Conservation (phyloP, 2,113 vertebrate genomes). For the Peromyscus californicus region DNA sequence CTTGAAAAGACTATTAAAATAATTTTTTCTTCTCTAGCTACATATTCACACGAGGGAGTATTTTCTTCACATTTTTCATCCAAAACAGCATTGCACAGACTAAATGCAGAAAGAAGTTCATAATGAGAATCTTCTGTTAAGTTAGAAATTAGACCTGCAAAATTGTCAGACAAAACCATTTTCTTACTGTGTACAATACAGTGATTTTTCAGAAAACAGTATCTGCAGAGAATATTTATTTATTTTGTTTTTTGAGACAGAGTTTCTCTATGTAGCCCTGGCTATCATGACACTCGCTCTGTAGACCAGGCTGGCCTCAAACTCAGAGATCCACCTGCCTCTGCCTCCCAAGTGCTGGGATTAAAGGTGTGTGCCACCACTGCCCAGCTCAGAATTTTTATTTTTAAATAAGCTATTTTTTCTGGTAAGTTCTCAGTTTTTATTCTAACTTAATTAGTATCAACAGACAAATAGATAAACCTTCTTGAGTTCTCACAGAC, state of each 20-base stretch:
- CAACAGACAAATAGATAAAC: neutral
- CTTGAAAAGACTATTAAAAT: slow-evolving; percentile 13
- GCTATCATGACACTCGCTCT: neutral
- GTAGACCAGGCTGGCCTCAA: neutral
- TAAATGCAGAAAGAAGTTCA: neutral
- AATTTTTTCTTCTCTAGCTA: slow-evolving; percentile 24
- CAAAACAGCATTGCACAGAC: neutral
- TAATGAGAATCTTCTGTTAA: slow-evolving; percentile 33
- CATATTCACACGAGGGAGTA: neutral
- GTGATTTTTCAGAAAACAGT: slow-evolving; percentile 47
- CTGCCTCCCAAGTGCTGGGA: neutral
- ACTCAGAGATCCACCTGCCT: neutral
- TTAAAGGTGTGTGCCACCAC: neutral
- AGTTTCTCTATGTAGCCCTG: neutral
- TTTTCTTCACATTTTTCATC: slow-evolving; percentile 41
- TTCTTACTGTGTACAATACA: slow-evolving; percentile 32
- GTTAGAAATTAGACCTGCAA: slow-evolving; percentile 37
- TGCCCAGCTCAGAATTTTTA: neutral
- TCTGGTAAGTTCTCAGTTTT: slow-evolving; percentile 64
- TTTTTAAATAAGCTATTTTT: slow-evolving; percentile 53
- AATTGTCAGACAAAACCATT: slow-evolving; percentile 28
- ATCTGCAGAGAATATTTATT: slow-evolving; percentile 34
- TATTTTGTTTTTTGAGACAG: neutral
- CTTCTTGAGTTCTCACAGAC: slow-evolving; percentile 8
- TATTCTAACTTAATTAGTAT: slow-evolving; percentile 46